Base-by-base conservation (phyloP, 2,113 vertebrate genomes). In the Pseudolaguvia tuberculata region DNA sequence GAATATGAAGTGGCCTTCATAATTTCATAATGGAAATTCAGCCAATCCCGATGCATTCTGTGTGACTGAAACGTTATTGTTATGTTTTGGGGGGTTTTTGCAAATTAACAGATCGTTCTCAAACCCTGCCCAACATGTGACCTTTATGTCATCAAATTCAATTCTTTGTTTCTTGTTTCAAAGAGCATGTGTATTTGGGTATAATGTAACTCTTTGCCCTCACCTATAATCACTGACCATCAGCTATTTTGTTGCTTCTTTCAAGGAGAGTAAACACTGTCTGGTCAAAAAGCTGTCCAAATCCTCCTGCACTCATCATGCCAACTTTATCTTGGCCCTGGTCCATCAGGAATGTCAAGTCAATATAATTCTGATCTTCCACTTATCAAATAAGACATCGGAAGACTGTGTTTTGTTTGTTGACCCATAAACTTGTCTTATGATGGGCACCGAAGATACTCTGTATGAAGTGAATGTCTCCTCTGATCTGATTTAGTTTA, bases 231-330 rank as follows among this genome's bases (percentile, higher is more conserved):
- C 52, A 39, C 21, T 73, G 47, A 42, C 58, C 77, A 52, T 50
- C 12, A n/a, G 50, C 70, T 63, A 20, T 21, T 51, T 57, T 21
- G 39, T 17, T 31, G 21, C 14, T 70, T 21, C 73, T 76, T 83
- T 70, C 55, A 84, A 66, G 45, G 62, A 80, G 72, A 76, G 72
- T 72, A 81, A 82, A 83, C 66, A 81, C 6, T 35, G 71, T 58
- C 79, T 77, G 71, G 62, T 72, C 27, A 68, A 79, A 72, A 77
- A 75, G 75, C 71, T 25, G n/a, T 65, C 65, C 62, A 75, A 77
- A 83, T 66, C 76, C 35, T 55, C 59, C 61, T 42, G 27, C n/a
- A 61, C 56, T 10, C 65, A 57, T 59, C 21, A 72, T 29, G 53
- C 52, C 55, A 55, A 31, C 21, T 58, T 9, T 29, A 63, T 53